These are phyloP conservation scores for Artibeus lituratus DNA, from an alignment of 2,797 vertebrate genomes.

Conservation along the genomic window DNA sequence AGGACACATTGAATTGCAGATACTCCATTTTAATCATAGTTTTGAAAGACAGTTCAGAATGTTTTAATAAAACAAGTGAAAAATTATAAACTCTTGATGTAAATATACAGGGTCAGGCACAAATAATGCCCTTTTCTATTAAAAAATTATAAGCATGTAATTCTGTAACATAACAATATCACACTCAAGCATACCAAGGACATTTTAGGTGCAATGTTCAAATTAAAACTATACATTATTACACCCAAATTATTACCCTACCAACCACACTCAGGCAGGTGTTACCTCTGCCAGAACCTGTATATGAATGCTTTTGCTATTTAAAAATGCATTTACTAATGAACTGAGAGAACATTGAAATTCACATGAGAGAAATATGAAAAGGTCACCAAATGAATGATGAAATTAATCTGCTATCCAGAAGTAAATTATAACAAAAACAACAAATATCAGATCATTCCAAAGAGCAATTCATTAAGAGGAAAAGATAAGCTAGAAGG, in stretches of 20 bases:
- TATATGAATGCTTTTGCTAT: background rate
- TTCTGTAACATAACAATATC: no score
- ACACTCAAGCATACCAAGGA: no score
- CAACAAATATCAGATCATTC: background rate
- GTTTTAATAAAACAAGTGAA: background rate
- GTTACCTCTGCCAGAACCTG: no score
- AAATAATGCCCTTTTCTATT: no score
- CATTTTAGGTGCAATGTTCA: no score
- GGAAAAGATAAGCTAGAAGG: background rate
- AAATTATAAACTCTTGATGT: background rate
- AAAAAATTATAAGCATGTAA: no score
- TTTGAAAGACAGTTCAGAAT: background rate
- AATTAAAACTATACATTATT: no score
- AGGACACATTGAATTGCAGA: background rate
- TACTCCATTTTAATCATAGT: background rate
- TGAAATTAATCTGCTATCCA: background rate
- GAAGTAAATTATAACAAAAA: background rate
- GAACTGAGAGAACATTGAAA: background rate
- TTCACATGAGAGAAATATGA: background rate
- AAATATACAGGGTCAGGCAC: background rate
- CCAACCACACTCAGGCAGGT: no score
- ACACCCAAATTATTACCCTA: no score
- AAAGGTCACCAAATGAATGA: background rate
- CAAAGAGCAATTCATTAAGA: background rate
- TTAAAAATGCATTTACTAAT: background rate